Conservation (phyloP, 2,888 invertebrate species). For the Scaptomyza flava region DNA sequence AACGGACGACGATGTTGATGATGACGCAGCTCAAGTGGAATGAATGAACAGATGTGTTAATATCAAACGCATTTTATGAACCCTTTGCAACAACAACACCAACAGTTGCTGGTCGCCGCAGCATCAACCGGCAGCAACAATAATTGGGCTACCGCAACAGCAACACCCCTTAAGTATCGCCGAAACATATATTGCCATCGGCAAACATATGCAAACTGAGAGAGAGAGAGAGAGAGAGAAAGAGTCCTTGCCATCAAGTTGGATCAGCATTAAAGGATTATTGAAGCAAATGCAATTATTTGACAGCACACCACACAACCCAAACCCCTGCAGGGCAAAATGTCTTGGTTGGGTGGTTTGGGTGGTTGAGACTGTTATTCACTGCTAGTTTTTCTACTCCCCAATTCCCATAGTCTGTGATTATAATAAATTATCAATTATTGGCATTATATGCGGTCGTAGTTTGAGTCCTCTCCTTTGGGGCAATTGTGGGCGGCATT, state of each 20-base stretch:
- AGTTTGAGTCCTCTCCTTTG: conserved; percentile 4
- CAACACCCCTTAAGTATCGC: conserved; percentile 64
- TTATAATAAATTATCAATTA: conserved; percentile 80
- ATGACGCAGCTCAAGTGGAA: conserved; percentile 81
- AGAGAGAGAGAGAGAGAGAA: not conserved
- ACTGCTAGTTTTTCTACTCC: conserved; percentile 25
- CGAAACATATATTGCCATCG: conserved; percentile 20
- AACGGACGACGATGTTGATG: conserved; percentile 34
- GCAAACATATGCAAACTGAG: conserved; percentile 49
- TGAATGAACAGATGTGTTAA: conserved; percentile 84
- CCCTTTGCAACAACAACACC: conserved; percentile 74
- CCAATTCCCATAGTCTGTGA: conserved; percentile 57
- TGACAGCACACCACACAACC: conserved; percentile 59
- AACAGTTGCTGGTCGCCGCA: conserved; percentile 30
- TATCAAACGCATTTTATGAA: conserved; percentile 82
- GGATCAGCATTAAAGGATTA: conserved; percentile 84
- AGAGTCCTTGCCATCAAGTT: conserved; percentile 73
- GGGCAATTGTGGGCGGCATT: conserved; percentile 20
- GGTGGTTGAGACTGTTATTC: conserved; percentile 1
- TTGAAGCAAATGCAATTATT: conserved; percentile 84
- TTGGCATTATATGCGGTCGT: conserved; percentile 64
- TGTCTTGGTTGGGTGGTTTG: conserved; percentile 34
- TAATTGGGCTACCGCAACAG: conserved; percentile 76
- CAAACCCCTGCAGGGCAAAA: conserved; percentile 36
- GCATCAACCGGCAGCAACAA: conserved; percentile 51